Base-by-base conservation (phyloP, 2,888 invertebrate genomes). In the Tetranychus truncatus region DNA sequence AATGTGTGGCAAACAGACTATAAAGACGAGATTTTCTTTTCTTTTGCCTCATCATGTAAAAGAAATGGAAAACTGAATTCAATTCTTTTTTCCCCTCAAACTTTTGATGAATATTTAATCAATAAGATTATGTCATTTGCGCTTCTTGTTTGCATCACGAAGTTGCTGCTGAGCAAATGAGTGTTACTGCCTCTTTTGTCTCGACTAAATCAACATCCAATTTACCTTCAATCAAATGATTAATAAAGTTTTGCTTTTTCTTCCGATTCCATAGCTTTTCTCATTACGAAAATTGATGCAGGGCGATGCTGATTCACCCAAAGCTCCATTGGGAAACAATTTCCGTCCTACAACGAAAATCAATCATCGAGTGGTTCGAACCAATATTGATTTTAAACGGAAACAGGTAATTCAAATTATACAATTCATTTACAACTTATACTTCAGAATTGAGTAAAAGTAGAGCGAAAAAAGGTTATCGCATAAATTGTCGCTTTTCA, bases 271-370 rank as follows among this genome's bases (percentile, higher is more conserved):
- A 73, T 84, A 92, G 92, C 85, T 93, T 83, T 88, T 89, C 83
- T 90, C 87, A 78, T 85, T 93, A 80, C 86, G 92, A 80, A 88
- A 90, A 80, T 86, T 93, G 83, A 91, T 91, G 90, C 92, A 92
- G 83, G 92, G 93, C 78, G 91, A 91, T 82, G 88, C 88, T 80
- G 88, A 88, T 81, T 89, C 90, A 83, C 91, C 91, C 72, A 91
- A 91, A 84, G 92, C 92, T 75, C 92, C 92, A 45, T 87, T 96
- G 83, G 93, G 92, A 80, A 93, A 94, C 86, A 96, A 96, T 86
- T 93, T 90, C 85, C 87, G 95, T 81, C 95, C 95, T 76, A 90
- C 92, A 74, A 94, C 94, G 84, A 90, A 92, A 75, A 86, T 95
- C 77, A 90, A 95, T 84, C 92, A 95, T 85, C 88, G 96, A 80